phyloP scores from a whole-genome alignment of 37 sponge, comb jelly and placozoan species.

The Beroe forskalii region DNA sequence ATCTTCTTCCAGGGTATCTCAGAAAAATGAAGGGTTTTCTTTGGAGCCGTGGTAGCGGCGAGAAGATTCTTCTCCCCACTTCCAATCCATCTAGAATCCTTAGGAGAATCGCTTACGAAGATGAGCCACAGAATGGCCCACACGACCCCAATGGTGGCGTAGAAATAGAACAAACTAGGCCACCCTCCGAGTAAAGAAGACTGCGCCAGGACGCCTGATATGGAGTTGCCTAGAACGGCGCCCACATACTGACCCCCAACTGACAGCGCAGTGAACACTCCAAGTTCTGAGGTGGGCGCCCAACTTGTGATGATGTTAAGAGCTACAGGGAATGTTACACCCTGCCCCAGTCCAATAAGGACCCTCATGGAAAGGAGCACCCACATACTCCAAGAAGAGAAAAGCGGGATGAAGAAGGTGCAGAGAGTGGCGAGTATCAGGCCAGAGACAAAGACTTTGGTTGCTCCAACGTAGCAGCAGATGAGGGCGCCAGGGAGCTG shows the following conservation, averaged over 20 bases:
- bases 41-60: neutral
- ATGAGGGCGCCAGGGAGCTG: constrained; percentile 23
- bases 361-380: neutral
- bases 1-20: constrained; percentile 16
- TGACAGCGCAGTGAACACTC: neutral
- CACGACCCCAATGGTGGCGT: neutral
- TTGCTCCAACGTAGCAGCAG: neutral
- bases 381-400: constrained; percentile 9
- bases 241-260: constrained; percentile 21
- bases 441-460: neutral
- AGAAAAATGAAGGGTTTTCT: neutral
- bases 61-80: neutral
- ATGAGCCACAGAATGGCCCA: constrained; percentile 29
- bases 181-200: constrained; percentile 11
- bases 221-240: constrained; percentile 4
- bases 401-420: neutral
- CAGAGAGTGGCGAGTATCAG: neutral
- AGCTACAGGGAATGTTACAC: constrained; percentile 33
- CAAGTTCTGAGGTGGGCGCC: neutral
- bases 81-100: neutral
- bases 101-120: constrained; percentile 8
- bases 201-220: neutral
- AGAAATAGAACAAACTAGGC: constrained; percentile 52
- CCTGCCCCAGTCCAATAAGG: constrained; percentile 33
- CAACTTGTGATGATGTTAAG: constrained; percentile 38